Evolutionary conservation across 2,888 invertebrate genomes (phyloP).

Genomic region (Chaetogeoica ovagalla): DNA sequence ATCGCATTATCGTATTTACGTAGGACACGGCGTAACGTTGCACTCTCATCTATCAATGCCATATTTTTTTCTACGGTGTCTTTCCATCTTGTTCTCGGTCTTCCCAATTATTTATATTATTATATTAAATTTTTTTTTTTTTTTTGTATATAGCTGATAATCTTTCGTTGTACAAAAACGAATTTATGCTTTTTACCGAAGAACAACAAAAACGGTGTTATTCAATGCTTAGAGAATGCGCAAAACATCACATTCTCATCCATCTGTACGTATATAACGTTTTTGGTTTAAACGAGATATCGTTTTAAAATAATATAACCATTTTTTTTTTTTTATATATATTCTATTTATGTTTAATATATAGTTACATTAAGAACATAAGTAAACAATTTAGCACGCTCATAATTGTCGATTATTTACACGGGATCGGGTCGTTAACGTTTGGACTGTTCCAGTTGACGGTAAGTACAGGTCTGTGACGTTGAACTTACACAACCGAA

Average conservation of each 20-base stretch:
- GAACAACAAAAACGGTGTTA: neutral
- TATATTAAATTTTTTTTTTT: too few species aligned
- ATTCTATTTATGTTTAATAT: neutral
- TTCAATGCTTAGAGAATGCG: neutral
- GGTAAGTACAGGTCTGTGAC: too few species aligned
- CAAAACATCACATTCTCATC: neutral
- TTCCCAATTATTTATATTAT: too few species aligned
- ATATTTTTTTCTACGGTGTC: too few species aligned
- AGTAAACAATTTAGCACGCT: constrained; percentile 1
- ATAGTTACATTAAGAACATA: constrained; percentile 16
- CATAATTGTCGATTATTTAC: constrained; percentile 26
- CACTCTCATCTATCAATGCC: too few species aligned
- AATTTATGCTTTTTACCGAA: neutral
- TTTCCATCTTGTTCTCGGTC: too few species aligned
- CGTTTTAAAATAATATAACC: neutral
- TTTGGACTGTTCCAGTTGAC: constrained; percentile 34
- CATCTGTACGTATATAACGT: neutral
- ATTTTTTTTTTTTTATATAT: neutral
- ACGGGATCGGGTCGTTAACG: constrained; percentile 1
- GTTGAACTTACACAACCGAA: too few species aligned
- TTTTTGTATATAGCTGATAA: too few species aligned
- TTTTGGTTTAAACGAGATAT: neutral
- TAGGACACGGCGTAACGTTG: too few species aligned
- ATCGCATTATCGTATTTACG: too few species aligned
- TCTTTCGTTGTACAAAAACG: too few species aligned